phyloP scores from a whole-genome alignment of 2,113 vertebrate species.

The Agapornis roseicollis region DNA sequence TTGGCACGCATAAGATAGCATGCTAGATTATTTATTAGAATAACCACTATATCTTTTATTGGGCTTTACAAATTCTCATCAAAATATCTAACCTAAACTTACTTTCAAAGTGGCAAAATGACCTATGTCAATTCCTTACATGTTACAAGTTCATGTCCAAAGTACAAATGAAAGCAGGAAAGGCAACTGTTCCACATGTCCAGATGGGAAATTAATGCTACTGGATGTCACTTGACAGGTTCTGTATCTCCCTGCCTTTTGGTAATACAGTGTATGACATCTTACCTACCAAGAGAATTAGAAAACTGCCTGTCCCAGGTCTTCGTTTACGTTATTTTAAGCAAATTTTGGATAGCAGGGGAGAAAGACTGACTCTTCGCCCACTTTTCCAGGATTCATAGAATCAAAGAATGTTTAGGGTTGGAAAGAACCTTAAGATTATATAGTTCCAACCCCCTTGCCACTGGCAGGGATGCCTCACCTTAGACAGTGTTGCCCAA shows the following conservation, averaged over 20 bases:
- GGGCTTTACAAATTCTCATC: neutral
- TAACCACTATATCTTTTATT: neutral
- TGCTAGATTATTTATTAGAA: neutral
- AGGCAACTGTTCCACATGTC: accelerated
- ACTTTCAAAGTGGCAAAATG: neutral
- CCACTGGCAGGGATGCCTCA: neutral
- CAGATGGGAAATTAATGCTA: neutral
- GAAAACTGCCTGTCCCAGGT: neutral
- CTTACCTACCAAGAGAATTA: neutral
- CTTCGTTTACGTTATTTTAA: neutral
- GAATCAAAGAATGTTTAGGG: neutral
- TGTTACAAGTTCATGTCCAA: accelerated
- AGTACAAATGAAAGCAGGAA: neutral
- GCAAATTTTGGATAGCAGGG: neutral
- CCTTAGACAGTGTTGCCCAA: neutral
- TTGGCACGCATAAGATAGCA: neutral
- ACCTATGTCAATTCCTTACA: neutral
- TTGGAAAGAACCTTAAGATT: neutral
- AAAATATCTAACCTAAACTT: neutral
- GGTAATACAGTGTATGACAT: neutral
- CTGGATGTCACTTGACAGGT: neutral
- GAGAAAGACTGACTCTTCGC: neutral
- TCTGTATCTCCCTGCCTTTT: neutral
- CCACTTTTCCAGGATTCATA: neutral
- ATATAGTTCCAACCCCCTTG: neutral